Percentiles rank a stretch among this genome's conserved stretches.
Conservation (phyloP, 2,113 vertebrate genomes). For the Bos indicus region DNA sequence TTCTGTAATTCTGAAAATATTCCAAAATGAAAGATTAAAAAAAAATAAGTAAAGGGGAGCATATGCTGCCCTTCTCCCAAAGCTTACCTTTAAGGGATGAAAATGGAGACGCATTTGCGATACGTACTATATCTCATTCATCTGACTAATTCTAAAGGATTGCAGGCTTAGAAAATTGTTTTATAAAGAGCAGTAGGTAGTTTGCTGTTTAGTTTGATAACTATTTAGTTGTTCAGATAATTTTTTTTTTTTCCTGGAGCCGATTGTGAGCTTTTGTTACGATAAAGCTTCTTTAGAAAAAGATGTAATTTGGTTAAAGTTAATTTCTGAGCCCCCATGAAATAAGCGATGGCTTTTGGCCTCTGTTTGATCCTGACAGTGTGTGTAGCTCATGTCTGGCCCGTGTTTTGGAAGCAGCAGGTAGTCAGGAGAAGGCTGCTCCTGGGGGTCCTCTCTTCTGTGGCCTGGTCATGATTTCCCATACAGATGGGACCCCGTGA, state of each 20-base stretch:
- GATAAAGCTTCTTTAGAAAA: conserved; percentile 65
- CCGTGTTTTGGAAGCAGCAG: conserved; percentile 99
- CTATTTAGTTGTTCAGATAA: conserved; percentile 64
- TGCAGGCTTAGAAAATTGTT: conserved; percentile 36
- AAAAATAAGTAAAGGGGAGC: neutral
- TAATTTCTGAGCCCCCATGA: conserved; percentile 84
- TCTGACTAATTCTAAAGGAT: neutral
- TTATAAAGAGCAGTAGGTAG: conserved; percentile 38
- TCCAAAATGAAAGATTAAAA: neutral
- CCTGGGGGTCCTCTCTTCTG: conserved; percentile 89
- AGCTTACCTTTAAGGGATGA: neutral
- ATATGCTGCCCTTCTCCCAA: fast-evolving
- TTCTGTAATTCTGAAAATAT: conserved; percentile 4
- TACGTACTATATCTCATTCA: neutral
- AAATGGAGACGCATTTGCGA: neutral
- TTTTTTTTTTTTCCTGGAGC: conserved; percentile 7
- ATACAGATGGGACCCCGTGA: conserved; percentile 96
- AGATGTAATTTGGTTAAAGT: conserved; percentile 80
- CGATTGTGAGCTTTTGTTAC: conserved; percentile 53
- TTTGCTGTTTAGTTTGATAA: conserved; percentile 57
- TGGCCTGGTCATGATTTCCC: conserved; percentile 86
- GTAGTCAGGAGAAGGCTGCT: conserved; percentile 93
- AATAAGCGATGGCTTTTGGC: conserved; percentile 87
- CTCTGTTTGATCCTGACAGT: conserved; percentile 93
- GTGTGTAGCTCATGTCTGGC: conserved; percentile 91